A percentile compares a stretch with the other conserved stretches of the same genome.
phyloP scores from a whole-genome alignment of 2,888 invertebrate species.

The Kuschelorhynchus macadamiae region DNA sequence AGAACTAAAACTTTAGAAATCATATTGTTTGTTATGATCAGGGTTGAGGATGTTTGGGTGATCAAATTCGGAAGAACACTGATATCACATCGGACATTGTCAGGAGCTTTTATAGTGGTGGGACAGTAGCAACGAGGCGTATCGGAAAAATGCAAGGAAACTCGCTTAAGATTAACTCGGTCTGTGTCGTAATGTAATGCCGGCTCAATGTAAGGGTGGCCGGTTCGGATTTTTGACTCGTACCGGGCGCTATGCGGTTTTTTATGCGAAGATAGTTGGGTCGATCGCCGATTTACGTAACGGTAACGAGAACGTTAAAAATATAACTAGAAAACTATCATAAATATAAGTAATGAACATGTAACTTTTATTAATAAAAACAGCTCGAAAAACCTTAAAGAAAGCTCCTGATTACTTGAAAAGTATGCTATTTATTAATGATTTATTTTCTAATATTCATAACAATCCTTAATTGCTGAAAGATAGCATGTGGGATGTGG shows the following conservation, averaged over 20 bases:
- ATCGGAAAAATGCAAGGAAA: conserved; percentile 32
- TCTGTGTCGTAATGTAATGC: conserved; percentile 13
- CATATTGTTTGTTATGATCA: conserved; percentile 13
- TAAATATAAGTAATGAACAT: no score
- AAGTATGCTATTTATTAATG: no score
- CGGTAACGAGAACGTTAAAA: neutral
- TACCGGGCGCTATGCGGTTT: neutral
- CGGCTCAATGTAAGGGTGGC: conserved; percentile 35
- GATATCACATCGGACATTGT: conserved; percentile 25
- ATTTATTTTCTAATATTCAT: no score
- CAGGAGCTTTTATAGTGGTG: conserved; percentile 32
- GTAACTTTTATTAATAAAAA: no score
- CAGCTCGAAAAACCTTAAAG: no score
- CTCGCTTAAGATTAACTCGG: conserved; percentile 24
- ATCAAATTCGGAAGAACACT: conserved; percentile 34
- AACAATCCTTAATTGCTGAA: no score
- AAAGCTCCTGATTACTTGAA: no score
- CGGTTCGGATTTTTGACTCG: conserved; percentile 20
- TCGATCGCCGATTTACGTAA: no score
- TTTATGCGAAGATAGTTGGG: no score
- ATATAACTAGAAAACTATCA: no score
- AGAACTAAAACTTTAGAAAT: conserved; percentile 5
- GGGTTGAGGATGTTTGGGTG: conserved; percentile 9
- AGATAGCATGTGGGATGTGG: no score
- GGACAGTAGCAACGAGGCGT: conserved; percentile 6